Conservation (phyloP, 2,113 vertebrate species). For the Onychostruthus taczanowskii region DNA sequence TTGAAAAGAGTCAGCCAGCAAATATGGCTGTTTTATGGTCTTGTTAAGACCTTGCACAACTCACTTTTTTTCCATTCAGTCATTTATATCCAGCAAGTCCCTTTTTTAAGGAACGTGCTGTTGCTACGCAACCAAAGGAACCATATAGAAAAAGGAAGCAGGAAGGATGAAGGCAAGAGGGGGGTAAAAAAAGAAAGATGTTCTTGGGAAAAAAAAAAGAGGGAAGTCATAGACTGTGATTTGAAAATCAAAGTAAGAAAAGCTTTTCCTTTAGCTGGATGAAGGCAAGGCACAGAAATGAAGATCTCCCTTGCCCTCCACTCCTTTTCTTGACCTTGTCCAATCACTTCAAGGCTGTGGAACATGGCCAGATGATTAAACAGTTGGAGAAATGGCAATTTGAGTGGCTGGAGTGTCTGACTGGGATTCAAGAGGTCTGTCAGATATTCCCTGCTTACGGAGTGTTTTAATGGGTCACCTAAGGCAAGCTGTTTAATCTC, state of each 20-base stretch:
- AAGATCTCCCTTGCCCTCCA: background rate
- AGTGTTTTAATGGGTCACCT: background rate
- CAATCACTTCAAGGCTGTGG: background rate
- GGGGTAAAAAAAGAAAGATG: slow-evolving; percentile 13
- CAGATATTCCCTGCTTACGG: background rate
- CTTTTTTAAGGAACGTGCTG: background rate
- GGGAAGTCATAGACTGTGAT: background rate
- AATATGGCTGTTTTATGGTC: background rate
- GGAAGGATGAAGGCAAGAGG: background rate
- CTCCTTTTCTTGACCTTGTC: background rate
- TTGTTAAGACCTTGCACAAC: background rate
- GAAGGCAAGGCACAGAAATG: background rate
- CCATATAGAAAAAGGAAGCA: background rate
- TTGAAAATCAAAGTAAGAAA: background rate
- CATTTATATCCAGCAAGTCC: background rate
- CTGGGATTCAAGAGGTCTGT: background rate
- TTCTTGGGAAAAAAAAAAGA: background rate
- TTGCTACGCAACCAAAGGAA: slow-evolving; percentile 49
- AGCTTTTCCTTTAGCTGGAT: background rate
- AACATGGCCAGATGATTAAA: background rate
- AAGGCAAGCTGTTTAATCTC: background rate
- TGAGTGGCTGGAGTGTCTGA: background rate
- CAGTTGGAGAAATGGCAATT: background rate
- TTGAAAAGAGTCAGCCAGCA: background rate
- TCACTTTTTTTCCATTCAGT: background rate